Percentiles rank a stretch among this genome's conserved stretches.
These are phyloP conservation scores for Clunio marinus DNA, from an alignment of 2,888 invertebrate species.

Conservation along the genomic window DNA sequence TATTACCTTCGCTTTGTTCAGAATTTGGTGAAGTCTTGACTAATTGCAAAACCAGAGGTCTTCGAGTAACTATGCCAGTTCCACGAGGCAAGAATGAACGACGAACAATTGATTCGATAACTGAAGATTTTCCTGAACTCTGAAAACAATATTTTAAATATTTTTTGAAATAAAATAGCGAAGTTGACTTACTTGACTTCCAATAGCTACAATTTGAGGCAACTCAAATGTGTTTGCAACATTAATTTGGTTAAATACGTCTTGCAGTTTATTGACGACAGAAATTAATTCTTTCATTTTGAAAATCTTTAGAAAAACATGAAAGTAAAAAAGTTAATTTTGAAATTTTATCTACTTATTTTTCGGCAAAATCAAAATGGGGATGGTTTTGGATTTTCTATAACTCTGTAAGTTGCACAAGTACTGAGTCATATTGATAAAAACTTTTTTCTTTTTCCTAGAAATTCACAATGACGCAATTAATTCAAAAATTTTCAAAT, in stretches of 20 bases:
- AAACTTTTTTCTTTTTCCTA: no score
- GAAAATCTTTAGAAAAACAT: no score
- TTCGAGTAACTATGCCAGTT: conserved; percentile 92
- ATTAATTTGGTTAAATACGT: conserved; percentile 98
- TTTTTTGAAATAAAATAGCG: no score
- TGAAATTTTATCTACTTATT: no score
- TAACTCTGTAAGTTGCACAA: no score
- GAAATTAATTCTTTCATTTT: conserved; percentile 98
- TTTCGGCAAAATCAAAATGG: no score
- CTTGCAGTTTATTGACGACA: conserved; percentile 98
- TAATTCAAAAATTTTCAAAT: no score
- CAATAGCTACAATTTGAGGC: conserved; percentile 98
- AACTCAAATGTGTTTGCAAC: conserved; percentile 96
- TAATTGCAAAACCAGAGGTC: conserved; percentile 90
- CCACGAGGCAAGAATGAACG: conserved; percentile 96
- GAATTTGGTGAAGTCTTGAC: conserved; percentile 89
- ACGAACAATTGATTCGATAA: conserved; percentile 96
- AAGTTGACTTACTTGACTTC: conserved; percentile 93
- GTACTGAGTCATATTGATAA: no score
- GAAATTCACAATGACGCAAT: no score
- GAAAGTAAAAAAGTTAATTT: no score
- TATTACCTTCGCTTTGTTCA: conserved; percentile 79
- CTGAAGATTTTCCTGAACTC: conserved; percentile 99
- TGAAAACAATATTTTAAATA: conserved; percentile 52
- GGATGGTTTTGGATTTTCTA: no score